A percentile compares a stretch with the other conserved stretches of the same genome.
These are phyloP conservation scores for Orchesella cincta DNA, from an alignment of 1,140 invertebrate genomes.

Conservation along the genomic window DNA sequence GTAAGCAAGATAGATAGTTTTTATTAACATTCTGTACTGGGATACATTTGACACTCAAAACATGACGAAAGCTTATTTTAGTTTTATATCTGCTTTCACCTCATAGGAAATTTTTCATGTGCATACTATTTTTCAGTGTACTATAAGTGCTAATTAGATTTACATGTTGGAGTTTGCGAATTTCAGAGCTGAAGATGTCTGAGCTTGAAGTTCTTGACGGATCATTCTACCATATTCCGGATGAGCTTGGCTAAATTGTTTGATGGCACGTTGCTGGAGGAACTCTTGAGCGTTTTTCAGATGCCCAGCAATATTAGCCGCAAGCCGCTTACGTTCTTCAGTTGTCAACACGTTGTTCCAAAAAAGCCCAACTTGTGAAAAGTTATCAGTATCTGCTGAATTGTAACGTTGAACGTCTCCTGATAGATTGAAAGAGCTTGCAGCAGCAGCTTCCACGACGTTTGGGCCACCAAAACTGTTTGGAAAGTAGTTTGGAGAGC, in stretches of 20 bases:
- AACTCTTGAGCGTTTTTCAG: slow-evolving; percentile 78
- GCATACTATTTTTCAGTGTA: too few relatives aligned
- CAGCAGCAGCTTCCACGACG: slow-evolving; percentile 60
- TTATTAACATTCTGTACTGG: too few relatives aligned
- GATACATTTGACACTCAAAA: too few relatives aligned
- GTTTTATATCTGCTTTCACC: too few relatives aligned
- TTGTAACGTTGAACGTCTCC: slow-evolving; percentile 66
- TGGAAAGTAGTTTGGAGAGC: slow-evolving; percentile 91
- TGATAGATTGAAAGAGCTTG: slow-evolving; percentile 46
- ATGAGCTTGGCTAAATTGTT: slow-evolving; percentile 65
- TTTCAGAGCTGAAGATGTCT: too few relatives aligned
- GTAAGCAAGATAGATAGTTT: too few relatives aligned
- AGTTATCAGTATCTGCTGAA: slow-evolving; percentile 86
- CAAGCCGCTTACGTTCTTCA: slow-evolving; percentile 70
- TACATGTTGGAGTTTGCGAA: too few relatives aligned
- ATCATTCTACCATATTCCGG: slow-evolving; percentile 51
- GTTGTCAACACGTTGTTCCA: slow-evolving; percentile 77
- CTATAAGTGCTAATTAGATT: too few relatives aligned
- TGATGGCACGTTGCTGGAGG: slow-evolving; percentile 80
- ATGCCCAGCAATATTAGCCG: slow-evolving; percentile 78
- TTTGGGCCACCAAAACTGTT: slow-evolving; percentile 88
- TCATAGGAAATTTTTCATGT: too few relatives aligned
- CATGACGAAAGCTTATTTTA: too few relatives aligned
- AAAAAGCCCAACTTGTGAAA: slow-evolving; percentile 76
- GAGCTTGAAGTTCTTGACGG: background rate